Base-by-base conservation (phyloP, 2,797 vertebrate genomes). In the Pangasius macronema region DNA sequence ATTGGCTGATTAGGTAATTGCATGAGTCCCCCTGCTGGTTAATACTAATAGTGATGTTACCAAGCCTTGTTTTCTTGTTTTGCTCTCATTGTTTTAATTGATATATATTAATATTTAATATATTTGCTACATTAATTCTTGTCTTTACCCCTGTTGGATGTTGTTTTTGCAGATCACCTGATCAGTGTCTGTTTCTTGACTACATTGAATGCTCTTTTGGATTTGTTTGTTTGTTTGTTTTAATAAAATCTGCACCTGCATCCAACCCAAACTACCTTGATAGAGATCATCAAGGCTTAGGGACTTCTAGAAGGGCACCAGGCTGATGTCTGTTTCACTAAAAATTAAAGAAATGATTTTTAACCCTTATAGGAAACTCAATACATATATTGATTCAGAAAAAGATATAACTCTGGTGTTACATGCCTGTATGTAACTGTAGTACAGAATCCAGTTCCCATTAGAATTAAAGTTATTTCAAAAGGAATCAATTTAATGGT, bases 261-360 rank as follows among this genome's bases (percentile, higher is more conserved):
- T 49, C 39, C 39, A 65, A 65, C 30, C 53, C 11, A 2, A 57
- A 79, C 53, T 0, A 5, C 14, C 18, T 55, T 77, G 24, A 22
- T 20, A 3, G n/a, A 30, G 8, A 36, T 76, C 57, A 63, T 27
- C 57, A 24, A 51, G 39, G 42, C 59, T 85, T 77, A 2, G 22
- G 18, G 5, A 81, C 27, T 65, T 51, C 20, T 27, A 49, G n/a
- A 24, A 77, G 55, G 16, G 18, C 22, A 49, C 13, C 70, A 77
- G 33, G 57, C 9, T 77, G 57, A 51, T 77, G 73, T 85, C n/a
- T 63, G 27, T 77, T 77, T 77, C 42, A 85, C 84, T 77, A 61
- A 24, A 85, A 77, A 77, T 22, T 1, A 63, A 63, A 85, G 0
- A 77, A 63, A 61, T 39, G 0, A 61, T 79, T 33, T 36, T 4